Base-by-base conservation (phyloP, 2,888 invertebrate species). In the Eucriotettix oculatus region DNA sequence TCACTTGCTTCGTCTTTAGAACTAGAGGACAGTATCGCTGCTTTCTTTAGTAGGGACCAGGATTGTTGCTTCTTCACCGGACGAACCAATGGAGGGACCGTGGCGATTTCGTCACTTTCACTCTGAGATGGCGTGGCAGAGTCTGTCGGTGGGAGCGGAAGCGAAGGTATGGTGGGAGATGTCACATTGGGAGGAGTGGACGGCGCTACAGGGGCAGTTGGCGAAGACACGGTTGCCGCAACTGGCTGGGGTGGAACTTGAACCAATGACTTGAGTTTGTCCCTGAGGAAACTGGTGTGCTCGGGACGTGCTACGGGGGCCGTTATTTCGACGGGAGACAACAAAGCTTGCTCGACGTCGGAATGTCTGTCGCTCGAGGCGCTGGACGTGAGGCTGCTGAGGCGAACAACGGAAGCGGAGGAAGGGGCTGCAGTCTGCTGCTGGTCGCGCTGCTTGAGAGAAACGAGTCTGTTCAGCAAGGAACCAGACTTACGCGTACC, bases 21-120 rank as follows among this genome's bases (percentile, higher is more conserved):
- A 53, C 17, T 41, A n/a, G 58, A 29, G 16, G 56, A 56, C 29
- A 60, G 12, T 40, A 62, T 64, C 42, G 74, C 74, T 14, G 89
- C 89, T 70, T 87, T 83, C 71, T 88, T 89, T 54, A 90, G 74
- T 75, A 86, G 87, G 14, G 80, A 80, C 89, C 89, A 90, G 1
- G 86, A 74, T 62, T 58, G 73, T 71, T 59, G 66, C 68, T 66
- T 73, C 72, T 74, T 75, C 74, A 62, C 69, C 65, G 41, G 74
- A 65, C 41, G 66, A 29, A 7, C 29, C 29, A 29, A 7, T 29
- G 29, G 7, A 29, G 29, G 52, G 42, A 16, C 17, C 2, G 17
- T 29, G 54, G 54, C n/a, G 48, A n/a, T 48, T 48, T 48, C 14
- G 9, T 5, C 9, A 9, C 48, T 12, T 48, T 14, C 48, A 12